Evolutionary conservation across 2,113 vertebrate genomes (phyloP), one percentile per base, ranked within the genome.

Genomic region (Daubentonia madagascariensis): DNA sequence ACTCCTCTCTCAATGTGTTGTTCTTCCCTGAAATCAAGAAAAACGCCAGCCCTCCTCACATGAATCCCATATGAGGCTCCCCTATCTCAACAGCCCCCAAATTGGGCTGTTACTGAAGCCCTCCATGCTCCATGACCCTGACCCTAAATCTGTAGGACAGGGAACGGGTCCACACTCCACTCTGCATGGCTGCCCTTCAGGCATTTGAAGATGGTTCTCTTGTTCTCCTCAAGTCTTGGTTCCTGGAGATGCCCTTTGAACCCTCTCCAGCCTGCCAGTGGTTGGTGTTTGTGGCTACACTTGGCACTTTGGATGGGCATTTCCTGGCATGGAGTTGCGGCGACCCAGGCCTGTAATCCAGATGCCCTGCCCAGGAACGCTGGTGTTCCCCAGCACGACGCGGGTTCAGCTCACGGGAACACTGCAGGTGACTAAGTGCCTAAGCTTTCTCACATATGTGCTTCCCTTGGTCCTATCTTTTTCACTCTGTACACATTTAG

Each of bases 61-160:
- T 0, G 30, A 63, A 30, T 2, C 40, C 70, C 48, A 3, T 0
- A 0, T 0, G 18, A 23, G 68, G 28, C 4, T 67, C 8, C 25
- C 63, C 12, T 4, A 9, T 35, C 17, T 14, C 48, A 45, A 5
- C 48, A 73, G 68, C 75, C 30, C 50, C 68, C 37, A 9, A 8
- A 12, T 2, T 10, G 13, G 59, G 37, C 3, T 40, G 35, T 11
- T 22, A 4, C 7, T 9, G 25, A 50, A 57, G 13, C 14, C 25
- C 40, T 18, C 5, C 18, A 22, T 5, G 5, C 18, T n/a, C 23
- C 28, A 9, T 10, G 3, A 11, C 28, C 12, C 3, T 14, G 35
- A 16, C 48, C 61, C 5, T 59, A 10, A 50, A 23, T 30, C 52
- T 17, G 13, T 0, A n/a, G 72, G 3, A 5, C 6, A 50, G 59